Percentiles rank a stretch among this genome's conserved stretches.
phyloP scores from a whole-genome alignment of 2,888 invertebrate genomes.

The Rotaria sp. region DNA sequence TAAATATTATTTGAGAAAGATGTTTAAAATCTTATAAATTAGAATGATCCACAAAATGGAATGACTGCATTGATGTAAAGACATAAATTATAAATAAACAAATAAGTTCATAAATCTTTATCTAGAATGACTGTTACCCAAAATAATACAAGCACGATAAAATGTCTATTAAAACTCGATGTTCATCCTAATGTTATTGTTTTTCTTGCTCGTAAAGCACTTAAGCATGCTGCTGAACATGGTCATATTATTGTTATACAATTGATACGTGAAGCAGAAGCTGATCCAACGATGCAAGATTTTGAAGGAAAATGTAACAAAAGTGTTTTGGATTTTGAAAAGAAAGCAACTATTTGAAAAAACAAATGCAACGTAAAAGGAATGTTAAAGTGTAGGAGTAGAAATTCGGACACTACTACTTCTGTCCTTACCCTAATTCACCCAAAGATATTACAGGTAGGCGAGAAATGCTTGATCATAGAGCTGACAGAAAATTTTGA shows the following conservation, averaged over 20 bases:
- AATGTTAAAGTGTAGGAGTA: too few species aligned
- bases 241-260: conserved; percentile 54
- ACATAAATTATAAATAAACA: conserved; percentile 43
- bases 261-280: conserved; percentile 48
- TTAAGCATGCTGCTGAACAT: conserved; percentile 54
- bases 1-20: conserved; percentile 51
- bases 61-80: conserved; percentile 49
- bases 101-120: neutral
- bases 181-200: conserved; percentile 56
- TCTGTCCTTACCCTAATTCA: too few species aligned
- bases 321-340: neutral
- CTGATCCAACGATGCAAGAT: conserved; percentile 52
- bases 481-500: too few species aligned
- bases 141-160: conserved; percentile 54
- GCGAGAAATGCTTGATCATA: too few species aligned
- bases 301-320: conserved; percentile 49
- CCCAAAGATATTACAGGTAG: too few species aligned
- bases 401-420: too few species aligned
- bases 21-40: conserved; percentile 53
- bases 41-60: conserved; percentile 52
- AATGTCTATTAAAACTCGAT: conserved; percentile 49
- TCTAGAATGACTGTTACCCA: conserved; percentile 45
- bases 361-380: too few species aligned
- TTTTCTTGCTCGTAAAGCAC: conserved; percentile 50
- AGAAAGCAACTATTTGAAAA: too few species aligned